Evolutionary conservation across 2,888 invertebrate genomes (phyloP).

Genomic region (Zhengitettix transpicula): DNA sequence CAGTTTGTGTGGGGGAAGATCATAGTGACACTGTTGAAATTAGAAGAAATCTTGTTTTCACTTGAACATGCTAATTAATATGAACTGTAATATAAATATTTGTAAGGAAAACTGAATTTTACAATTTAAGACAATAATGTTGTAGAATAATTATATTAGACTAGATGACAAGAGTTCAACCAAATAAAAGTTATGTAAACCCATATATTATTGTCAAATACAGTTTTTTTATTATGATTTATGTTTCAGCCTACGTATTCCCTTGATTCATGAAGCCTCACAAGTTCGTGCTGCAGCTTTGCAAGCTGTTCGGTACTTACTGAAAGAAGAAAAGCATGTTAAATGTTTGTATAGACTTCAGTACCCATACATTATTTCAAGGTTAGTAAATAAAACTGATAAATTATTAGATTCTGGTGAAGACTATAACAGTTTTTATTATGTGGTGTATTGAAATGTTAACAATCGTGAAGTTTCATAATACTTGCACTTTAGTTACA

Average conservation of each 20-base stretch:
- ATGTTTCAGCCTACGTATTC: conserved; percentile 58
- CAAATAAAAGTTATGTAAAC: no score
- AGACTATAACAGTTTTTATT: no score
- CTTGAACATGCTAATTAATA: no score
- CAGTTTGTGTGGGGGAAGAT: no score
- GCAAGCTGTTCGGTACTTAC: conserved; percentile 69
- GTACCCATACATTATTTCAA: conserved; percentile 67
- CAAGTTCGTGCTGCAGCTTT: conserved; percentile 80
- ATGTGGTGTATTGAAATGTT: no score
- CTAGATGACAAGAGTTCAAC: no score
- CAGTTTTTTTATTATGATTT: conserved; percentile 6
- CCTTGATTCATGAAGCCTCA: conserved; percentile 71
- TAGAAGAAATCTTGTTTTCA: no score
- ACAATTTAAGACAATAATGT: neutral
- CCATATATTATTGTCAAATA: neutral
- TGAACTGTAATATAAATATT: no score
- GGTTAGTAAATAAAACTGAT: conserved; percentile 31
- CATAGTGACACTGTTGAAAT: no score
- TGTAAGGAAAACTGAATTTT: no score
- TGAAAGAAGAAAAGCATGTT: conserved; percentile 62
- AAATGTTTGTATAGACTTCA: conserved; percentile 62
- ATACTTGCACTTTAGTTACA: no score
- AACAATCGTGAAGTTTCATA: no score
- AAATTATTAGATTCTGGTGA: neutral
- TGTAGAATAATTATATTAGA: neutral